Base-by-base conservation (phyloP, 2,797 vertebrate genomes). In the Sebastes baramenuke region DNA sequence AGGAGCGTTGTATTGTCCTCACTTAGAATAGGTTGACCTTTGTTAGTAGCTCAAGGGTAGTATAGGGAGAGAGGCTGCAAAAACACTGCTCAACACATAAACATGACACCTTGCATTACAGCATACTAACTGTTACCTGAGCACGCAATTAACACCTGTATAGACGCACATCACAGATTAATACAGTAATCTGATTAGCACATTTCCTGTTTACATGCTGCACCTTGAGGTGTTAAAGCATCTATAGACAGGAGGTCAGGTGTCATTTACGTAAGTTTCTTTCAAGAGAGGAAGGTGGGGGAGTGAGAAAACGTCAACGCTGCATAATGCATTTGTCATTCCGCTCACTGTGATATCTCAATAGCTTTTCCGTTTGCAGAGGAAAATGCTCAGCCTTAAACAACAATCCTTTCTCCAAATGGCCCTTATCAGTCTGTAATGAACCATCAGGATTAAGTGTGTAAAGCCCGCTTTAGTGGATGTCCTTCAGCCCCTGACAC, bases 11-110 rank as follows among this genome's bases (percentile, higher is more conserved):
- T 71, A 75, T 75, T 80, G 81, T 83, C 20, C 4, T 18, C 52
- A 66, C 75, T 84, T 75, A 77, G n/a, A 86, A 75, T 79, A 72
- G 59, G 49, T 49, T 84, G 89, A 83, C 84, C 82, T 81, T 86
- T 86, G 65, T 79, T 32, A 4, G 77, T 70, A 64, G 72, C 80
- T 88, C 79, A 77, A 75, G 52, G 80, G 72, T 24, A 78, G 46
- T 49, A 52, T 10, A 22, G 42, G 5, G 54, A 46, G 42, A 20
- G 54, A 49, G 49, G 46, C 16, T 4, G 32, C 8, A 24, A 29
- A 84, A 83, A 58, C 54, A 46, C 30, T 3, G 13, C 20, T 61
- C 20, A 34, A 54, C 54, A 64, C 27, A 42, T 49, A 74, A 83
- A 80, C 29, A 69, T 61, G 36, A 72, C 69, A 34, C n/a, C 24